phyloP scores from a whole-genome alignment of 2,888 invertebrate genomes.

The Ephialtes manifestator region DNA sequence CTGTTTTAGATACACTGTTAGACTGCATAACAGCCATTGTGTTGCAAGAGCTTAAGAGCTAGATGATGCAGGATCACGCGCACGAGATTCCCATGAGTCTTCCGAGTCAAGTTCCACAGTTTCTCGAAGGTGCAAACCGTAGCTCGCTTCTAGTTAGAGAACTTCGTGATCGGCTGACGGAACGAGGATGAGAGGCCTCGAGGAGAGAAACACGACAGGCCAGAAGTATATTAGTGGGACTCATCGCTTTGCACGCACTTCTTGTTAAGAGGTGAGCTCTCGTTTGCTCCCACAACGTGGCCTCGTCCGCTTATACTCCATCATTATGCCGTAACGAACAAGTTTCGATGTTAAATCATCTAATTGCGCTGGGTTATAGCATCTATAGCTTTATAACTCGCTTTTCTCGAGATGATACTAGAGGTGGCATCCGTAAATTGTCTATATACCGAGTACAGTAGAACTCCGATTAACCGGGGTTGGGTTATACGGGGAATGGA shows the following conservation, averaged over 20 bases:
- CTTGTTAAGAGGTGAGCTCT: conserved; percentile 47
- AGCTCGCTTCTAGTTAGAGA: conserved; percentile 8
- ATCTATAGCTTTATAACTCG: not conserved
- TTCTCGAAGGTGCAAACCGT: conserved; percentile 30
- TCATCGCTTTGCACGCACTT: conserved; percentile 48
- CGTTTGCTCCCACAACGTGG: conserved; percentile 18
- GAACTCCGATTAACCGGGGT: too few species aligned
- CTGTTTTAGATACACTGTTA: too few species aligned
- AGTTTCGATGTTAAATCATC: conserved; percentile 43
- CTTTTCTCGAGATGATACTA: not conserved
- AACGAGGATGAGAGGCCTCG: conserved; percentile 10
- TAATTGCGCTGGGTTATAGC: conserved; percentile 16
- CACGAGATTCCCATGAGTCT: not conserved
- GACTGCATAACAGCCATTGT: not conserved
- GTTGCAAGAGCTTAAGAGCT: conserved; percentile 1
- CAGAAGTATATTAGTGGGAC: conserved; percentile 41
- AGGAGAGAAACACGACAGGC: conserved; percentile 23
- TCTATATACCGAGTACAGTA: not conserved
- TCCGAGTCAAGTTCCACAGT: conserved; percentile 35
- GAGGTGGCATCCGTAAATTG: not conserved
- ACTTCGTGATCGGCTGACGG: conserved; percentile 35
- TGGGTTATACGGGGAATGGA: too few species aligned
- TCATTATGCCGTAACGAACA: conserved; percentile 42
- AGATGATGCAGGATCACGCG: conserved; percentile 12
- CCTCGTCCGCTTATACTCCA: conserved; percentile 15